Base-by-base conservation (phyloP, 2,888 invertebrate genomes). In the Mystacides longicornis region DNA sequence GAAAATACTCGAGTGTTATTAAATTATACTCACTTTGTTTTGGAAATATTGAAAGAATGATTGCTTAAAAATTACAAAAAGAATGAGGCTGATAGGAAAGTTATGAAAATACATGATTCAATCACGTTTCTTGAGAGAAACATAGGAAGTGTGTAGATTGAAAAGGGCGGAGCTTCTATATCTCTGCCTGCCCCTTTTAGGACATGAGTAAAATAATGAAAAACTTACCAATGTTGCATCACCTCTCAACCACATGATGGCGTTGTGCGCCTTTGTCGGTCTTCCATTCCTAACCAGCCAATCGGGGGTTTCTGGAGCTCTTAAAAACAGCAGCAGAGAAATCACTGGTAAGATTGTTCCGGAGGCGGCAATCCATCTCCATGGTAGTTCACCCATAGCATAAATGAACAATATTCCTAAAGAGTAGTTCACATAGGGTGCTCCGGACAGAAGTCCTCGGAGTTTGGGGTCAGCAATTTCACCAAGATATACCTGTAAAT, bases 381-480 rank as follows among this genome's bases (percentile, higher is more conserved):
- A 89, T 23, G 80, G 77, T 33, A 87, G 65, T n/a, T 77, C 67
- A 0, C 84, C 83, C 14, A 89, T 70, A 0, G 81, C 80, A 64
- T 88, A 89, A 23, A 88, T 84, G 54, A 87, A 71, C 0, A 89
- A 73, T 46, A 89, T 87, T 21, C 89, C 89, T 31, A 85, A 69
- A 0, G 87, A 85, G 64, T 89, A 89, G 18, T 87, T 83, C 21
- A 86, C 83, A 64, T 86, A 85, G 0, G 86, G 85, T 0, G 82
- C 81, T n/a, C 86, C 86, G 23, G 84, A 82, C 9, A 88, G 74
- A 49, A 77, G 58, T 2, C 87, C 86, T 56, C 89, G 77, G 18
- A 88, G 68, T 64, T 82, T 79, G 20, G 88, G 85, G 63, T 87
- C 86, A 2, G 87, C 81, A 59, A 85, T 85, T 72, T 89, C 89